Base-by-base conservation (phyloP, 2,888 invertebrate genomes). In the Notodonta ziczac region DNA sequence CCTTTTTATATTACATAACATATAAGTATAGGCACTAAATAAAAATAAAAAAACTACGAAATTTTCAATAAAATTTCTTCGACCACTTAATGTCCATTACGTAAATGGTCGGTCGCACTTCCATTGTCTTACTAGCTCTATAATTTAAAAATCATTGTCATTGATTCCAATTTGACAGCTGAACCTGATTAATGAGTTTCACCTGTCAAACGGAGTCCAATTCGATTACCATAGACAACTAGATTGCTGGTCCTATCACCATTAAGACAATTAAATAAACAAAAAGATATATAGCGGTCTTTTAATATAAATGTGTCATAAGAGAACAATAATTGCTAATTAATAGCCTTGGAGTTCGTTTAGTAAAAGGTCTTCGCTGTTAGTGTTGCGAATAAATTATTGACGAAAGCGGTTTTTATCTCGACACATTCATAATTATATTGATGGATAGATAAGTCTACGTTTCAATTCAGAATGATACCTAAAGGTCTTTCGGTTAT, bases 311-410 rank as follows among this genome's bases (percentile, higher is more conserved):
- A 59, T 62, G 48, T 48, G 44, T 60, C 60, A 54, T 62, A 59
- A 56, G 16, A 52, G 2, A 69, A 75, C 73, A 74, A 74, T 67
- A 56, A 64, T 61, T 61, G 10, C 59, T 69, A 66, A 66, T 72
- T 67, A 61, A 57, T 50, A 73, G 46, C 67, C 67, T 76, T 74
- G 61, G 55, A 58, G 50, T 24, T 60, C 48, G 64, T 74, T 71
- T 58, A 57, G 58, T 46, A 62, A 74, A n/a, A 76, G 76, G 76
- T 67, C 69, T 71, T 69, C 62, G 58, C 62, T 65, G 57, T 65
- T 63, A 66, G 58, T 44, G 46, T 68, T 60, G 48, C 55, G 8
- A 57, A 58, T 59, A 74, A 67, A 71, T 74, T 53, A 50, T 50
- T 13, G n/a, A 50, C 14, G 48, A 56, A 56, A 56, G 44, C 40